Conservation (phyloP, 2,113 vertebrate species). For the Clarias batrachus region DNA sequence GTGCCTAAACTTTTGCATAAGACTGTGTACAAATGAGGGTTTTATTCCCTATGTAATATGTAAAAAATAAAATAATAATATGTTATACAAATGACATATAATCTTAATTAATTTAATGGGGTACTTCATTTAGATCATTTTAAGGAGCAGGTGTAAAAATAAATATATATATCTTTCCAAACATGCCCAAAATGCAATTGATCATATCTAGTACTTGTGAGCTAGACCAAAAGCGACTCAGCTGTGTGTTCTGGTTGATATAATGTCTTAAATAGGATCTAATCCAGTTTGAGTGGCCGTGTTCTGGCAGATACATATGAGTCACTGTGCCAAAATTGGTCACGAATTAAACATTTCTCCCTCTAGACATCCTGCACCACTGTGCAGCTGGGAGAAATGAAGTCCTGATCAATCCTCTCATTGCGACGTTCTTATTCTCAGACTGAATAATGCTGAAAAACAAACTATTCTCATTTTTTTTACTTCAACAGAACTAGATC, state of each 20-base stretch:
- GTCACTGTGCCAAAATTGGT: neutral
- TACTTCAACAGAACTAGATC: neutral
- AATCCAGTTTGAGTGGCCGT: neutral
- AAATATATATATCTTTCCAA: neutral
- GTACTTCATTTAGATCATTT: neutral
- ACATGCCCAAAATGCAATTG: neutral
- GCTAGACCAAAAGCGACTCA: neutral
- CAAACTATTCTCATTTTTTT: neutral
- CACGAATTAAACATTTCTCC: conserved; percentile 19
- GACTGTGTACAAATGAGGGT: neutral
- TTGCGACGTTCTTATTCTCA: too few species aligned
- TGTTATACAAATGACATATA: neutral
- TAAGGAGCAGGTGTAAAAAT: neutral
- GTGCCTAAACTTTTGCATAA: too few species aligned
- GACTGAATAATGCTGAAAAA: neutral
- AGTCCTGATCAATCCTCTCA: neutral
- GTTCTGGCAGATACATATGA: neutral
- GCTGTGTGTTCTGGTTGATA: neutral
- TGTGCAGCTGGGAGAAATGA: neutral
- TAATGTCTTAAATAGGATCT: neutral
- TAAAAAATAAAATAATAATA: neutral
- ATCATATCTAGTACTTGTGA: neutral
- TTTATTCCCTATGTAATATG: neutral
- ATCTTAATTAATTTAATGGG: neutral
- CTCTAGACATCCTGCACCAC: neutral